Percentiles rank a stretch among this genome's conserved stretches.
Evolutionary conservation across 2,113 vertebrate genomes (phyloP).

Genomic region (Microtus montanus): DNA sequence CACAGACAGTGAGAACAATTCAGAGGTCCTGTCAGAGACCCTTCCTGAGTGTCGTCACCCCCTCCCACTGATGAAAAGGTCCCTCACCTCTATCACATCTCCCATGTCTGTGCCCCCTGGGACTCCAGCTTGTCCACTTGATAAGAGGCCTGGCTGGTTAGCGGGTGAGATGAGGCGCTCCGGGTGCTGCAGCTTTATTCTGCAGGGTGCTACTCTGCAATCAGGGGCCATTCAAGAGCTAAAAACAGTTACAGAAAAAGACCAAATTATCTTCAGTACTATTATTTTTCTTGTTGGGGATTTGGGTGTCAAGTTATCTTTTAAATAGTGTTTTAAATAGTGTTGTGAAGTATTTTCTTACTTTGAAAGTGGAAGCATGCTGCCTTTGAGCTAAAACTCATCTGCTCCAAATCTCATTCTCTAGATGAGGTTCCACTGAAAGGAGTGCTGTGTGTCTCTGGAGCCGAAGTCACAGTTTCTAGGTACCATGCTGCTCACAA

Average conservation of each 20-base stretch:
- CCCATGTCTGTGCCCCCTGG: background rate
- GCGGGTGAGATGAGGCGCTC: background rate
- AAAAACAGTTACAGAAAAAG: conserved; percentile 47
- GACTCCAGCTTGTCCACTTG: background rate
- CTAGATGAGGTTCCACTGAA: background rate
- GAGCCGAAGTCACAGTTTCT: background rate
- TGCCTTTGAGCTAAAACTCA: background rate
- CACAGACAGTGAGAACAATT: background rate
- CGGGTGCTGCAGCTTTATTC: too few relatives aligned
- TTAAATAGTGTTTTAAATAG: conserved; percentile 51
- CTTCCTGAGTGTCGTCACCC: background rate
- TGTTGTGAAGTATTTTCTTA: conserved; percentile 10
- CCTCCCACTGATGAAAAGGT: too few relatives aligned
- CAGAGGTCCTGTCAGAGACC: background rate
- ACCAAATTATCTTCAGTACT: conserved; percentile 24
- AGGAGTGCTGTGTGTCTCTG: background rate
- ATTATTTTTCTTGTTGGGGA: background rate
- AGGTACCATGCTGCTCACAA: background rate
- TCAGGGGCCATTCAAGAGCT: conserved; percentile 40
- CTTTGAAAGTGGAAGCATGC: background rate
- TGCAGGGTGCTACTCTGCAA: background rate
- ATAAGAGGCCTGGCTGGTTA: background rate
- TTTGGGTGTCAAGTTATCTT: conserved; percentile 33
- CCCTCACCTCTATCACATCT: too few relatives aligned
- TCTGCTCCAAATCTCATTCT: background rate